Percentiles rank a stretch among this genome's conserved stretches.
Evolutionary conservation across 1,140 invertebrate species (phyloP).

Genomic region (Drosophila nigromelanica): DNA sequence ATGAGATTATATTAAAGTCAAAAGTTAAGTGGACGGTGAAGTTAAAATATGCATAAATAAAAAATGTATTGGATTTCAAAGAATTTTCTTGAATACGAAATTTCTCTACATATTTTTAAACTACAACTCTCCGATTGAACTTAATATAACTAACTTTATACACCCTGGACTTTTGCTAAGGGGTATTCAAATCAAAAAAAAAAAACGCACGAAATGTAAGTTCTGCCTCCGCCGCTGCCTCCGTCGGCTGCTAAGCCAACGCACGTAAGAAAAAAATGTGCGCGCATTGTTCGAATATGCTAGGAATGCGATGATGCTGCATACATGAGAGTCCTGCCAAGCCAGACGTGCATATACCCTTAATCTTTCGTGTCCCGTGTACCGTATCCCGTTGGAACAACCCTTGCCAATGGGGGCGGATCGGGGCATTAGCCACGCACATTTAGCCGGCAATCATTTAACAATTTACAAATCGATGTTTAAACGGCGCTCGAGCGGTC

Average conservation of each 20-base stretch:
- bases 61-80: too few relatives aligned
- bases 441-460: conserved; percentile 79
- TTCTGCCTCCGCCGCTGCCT: not conserved
- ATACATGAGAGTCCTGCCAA: conserved; percentile 23
- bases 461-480: conserved; percentile 83
- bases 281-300: conserved; percentile 69
- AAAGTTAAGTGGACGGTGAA: too few relatives aligned
- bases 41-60: too few relatives aligned
- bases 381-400: conserved; percentile 32
- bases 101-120: too few relatives aligned
- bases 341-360: conserved; percentile 31
- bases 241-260: conserved; percentile 25
- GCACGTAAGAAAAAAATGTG: conserved; percentile 55
- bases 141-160: too few relatives aligned
- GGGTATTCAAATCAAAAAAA: conserved; percentile 17
- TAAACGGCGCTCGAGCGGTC: conserved; percentile 63
- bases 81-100: too few relatives aligned
- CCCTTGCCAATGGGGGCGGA: conserved; percentile 61
- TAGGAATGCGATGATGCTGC: conserved; percentile 61
- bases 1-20: too few relatives aligned
- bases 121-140: too few relatives aligned
- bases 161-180: not conserved
- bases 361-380: conserved; percentile 1
- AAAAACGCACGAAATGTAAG: conserved; percentile 3
- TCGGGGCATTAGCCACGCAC: conserved; percentile 72